Base-by-base conservation (phyloP, 92 coral and sea anemone genomes). In the Anthopleura xanthogrammica region DNA sequence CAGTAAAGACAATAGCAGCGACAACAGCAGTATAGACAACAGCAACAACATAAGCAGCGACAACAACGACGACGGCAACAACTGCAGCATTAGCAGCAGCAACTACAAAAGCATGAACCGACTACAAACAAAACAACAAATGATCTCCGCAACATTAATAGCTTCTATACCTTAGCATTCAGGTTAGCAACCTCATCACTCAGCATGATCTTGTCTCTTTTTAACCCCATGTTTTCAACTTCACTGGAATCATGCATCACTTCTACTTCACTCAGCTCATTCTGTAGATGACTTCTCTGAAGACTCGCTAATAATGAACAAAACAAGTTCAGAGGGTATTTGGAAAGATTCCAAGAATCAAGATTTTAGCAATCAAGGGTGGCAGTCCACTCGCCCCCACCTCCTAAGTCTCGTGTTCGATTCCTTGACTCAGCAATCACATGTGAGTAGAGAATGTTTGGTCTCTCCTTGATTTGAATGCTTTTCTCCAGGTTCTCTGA, bases 101-200 rank as follows among this genome's bases (percentile, higher is more conserved):
- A 6, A 5, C 65, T 14, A 58, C 70, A 20, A 62, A 20, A 62
- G 14, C 70, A 62, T 29, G 36, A 29, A 29, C 23, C 7, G 50
- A 46, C 50, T 16, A 39, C 46, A 12, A 72, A 70, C 5, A 16
- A 58, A 58, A 58, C 76, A 73, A 7, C 6, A 4, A 7, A 20
- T 17, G 16, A 39, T 22, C 24, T 16, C 46, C 8, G 19, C 17
- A 36, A 40, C 29, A n/a, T 16, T 22, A 4, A 54, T 2, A 13
- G 46, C 2, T 70, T 50, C 20, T 77, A 16, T 77, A 97, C 99
- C 98, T 94, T 94, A 52, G 97, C 89, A 55, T 92, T 91, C 23
- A 97, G 87, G 73, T 86, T 87, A 36, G 94, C 93, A 2, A 97
- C 94, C 58, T 97, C 98, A 75, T 97, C 99, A 14, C 97, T 86